A percentile compares a stretch with the other conserved stretches of the same genome.
These are phyloP conservation scores for Harpagifer antarcticus DNA, from an alignment of 2,797 vertebrate genomes.

Conservation along the genomic window DNA sequence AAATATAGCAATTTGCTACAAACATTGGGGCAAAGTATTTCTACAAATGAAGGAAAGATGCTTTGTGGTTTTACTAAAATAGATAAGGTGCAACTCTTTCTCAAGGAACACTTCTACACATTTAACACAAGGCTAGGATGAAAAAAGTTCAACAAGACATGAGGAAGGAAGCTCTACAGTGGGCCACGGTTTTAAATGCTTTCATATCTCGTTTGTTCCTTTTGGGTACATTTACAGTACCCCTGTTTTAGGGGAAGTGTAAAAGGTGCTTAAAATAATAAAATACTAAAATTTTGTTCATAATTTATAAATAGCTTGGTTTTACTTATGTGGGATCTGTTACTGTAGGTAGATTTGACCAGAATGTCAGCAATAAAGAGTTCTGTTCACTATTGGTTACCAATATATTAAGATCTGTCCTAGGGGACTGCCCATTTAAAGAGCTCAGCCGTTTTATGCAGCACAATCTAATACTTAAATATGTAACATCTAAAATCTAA, in stretches of 20 bases:
- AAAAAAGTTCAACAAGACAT: slow-evolving; percentile 56
- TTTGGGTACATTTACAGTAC: slow-evolving; percentile 54
- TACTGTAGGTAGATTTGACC: slow-evolving; percentile 82
- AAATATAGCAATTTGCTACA: slow-evolving; percentile 85
- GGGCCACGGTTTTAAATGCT: slow-evolving; percentile 67
- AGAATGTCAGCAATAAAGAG: slow-evolving; percentile 84
- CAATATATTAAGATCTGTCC: slow-evolving; percentile 90
- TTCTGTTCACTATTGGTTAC: slow-evolving; percentile 90
- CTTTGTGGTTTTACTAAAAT: slow-evolving; percentile 74
- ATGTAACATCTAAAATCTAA: slow-evolving; percentile 85
- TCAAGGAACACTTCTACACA: slow-evolving; percentile 81
- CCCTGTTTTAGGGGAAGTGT: slow-evolving; percentile 52
- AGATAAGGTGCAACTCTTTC: slow-evolving; percentile 85
- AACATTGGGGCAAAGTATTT: slow-evolving; percentile 66
- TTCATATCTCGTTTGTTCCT: slow-evolving; percentile 39
- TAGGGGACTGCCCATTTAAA: slow-evolving; percentile 83
- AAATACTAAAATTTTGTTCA: slow-evolving; percentile 70
- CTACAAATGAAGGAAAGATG: slow-evolving; percentile 67
- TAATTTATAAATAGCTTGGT: slow-evolving; percentile 75
- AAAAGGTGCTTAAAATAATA: slow-evolving; percentile 79
- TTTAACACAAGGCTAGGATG: slow-evolving; percentile 79
- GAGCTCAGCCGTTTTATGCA: slow-evolving; percentile 83
- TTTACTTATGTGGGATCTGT: slow-evolving; percentile 74
- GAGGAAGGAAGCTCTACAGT: slow-evolving; percentile 53
- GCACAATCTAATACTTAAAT: slow-evolving; percentile 85